A percentile compares a stretch with the other conserved stretches of the same genome.
These are phyloP conservation scores for Nudaria mundana DNA, from an alignment of 2,888 invertebrate genomes.

Conservation along the genomic window DNA sequence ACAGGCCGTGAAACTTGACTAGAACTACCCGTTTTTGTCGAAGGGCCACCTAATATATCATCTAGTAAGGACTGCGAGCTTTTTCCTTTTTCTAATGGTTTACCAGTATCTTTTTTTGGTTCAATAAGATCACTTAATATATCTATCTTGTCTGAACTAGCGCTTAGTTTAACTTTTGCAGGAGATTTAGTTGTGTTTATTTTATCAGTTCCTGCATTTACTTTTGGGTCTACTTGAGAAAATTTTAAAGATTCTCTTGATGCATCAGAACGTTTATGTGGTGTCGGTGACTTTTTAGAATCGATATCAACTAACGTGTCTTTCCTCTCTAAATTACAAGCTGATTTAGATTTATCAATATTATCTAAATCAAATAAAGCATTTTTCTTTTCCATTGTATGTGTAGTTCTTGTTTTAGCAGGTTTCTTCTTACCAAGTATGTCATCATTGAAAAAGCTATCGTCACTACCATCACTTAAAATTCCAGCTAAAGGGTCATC, in stretches of 20 bases:
- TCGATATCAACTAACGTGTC: conserved; percentile 43
- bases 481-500: conserved; percentile 85
- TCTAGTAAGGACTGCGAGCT: conserved; percentile 73
- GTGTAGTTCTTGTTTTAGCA: conserved; percentile 50
- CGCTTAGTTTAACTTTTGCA: conserved; percentile 47
- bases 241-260: conserved; percentile 57
- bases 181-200: conserved; percentile 49
- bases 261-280: conserved; percentile 40
- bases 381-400: conserved; percentile 58
- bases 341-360: conserved; percentile 35
- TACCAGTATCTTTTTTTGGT: conserved; percentile 46
- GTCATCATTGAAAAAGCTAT: conserved; percentile 86
- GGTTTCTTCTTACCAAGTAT: conserved; percentile 70
- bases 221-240: conserved; percentile 38
- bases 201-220: conserved; percentile 28
- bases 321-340: conserved; percentile 37
- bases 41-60: conserved; percentile 78
- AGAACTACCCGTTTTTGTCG: conserved; percentile 43
- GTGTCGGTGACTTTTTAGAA: conserved; percentile 43
- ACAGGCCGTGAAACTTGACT: conserved; percentile 40
- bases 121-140: conserved; percentile 49
- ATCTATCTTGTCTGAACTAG: conserved; percentile 54
- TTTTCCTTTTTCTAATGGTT: conserved; percentile 57
- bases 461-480: conserved; percentile 85
- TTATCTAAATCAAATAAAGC: conserved; percentile 63